phyloP scores from a whole-genome alignment of 2,888 invertebrate genomes.

The Isoperla grammatica region DNA sequence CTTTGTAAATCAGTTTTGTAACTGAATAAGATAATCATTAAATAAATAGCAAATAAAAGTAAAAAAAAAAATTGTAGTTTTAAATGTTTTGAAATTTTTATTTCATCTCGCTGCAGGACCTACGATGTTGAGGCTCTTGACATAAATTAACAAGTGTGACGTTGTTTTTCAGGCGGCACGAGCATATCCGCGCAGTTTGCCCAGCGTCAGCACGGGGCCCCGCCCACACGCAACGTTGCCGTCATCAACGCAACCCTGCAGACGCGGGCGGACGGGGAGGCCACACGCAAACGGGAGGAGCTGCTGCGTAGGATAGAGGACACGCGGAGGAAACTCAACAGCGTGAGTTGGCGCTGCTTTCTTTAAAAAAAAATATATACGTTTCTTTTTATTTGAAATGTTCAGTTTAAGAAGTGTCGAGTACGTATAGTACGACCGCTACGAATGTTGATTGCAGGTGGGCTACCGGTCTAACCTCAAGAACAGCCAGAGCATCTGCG shows the following conservation, averaged over 20 bases:
- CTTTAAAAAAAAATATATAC: too few relatives aligned
- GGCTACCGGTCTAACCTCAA: conserved; percentile 73
- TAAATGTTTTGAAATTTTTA: too few relatives aligned
- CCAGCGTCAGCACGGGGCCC: neutral
- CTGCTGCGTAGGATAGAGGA: conserved; percentile 76
- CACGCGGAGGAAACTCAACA: conserved; percentile 55
- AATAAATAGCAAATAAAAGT: too few relatives aligned
- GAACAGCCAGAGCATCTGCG: conserved; percentile 81
- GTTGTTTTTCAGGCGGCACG: conserved; percentile 24
- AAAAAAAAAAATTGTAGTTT: too few relatives aligned
- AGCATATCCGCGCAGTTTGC: conserved; percentile 35
- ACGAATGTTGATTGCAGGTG: too few relatives aligned
- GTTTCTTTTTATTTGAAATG: too few relatives aligned
- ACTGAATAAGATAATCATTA: too few relatives aligned
- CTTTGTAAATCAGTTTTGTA: too few relatives aligned
- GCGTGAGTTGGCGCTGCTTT: conserved; percentile 1
- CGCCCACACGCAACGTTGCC: conserved; percentile 46
- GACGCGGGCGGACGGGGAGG: conserved; percentile 57
- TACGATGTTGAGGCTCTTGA: too few relatives aligned
- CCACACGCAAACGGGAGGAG: conserved; percentile 65
- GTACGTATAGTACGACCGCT: too few relatives aligned
- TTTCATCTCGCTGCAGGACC: too few relatives aligned
- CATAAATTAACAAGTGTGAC: neutral
- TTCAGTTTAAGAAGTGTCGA: too few relatives aligned
- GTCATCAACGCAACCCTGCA: conserved; percentile 52